phyloP scores from a whole-genome alignment of 2,888 invertebrate genomes.

The Stenolophus ochropezus region DNA sequence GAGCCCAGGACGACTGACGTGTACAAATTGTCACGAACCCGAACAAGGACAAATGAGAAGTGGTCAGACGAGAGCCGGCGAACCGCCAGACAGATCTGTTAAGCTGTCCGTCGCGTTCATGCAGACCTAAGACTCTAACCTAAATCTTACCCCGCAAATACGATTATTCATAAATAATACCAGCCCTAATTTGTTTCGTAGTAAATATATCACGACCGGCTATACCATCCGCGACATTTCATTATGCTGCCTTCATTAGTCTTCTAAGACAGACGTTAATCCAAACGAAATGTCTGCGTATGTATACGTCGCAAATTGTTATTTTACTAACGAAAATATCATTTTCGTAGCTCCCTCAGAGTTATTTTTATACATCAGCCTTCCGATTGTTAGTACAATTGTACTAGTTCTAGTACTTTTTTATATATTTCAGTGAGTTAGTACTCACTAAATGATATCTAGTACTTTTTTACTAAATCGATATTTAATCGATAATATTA shows the following conservation, averaged over 20 bases:
- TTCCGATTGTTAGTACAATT: too few relatives aligned
- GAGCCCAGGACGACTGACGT: conserved; percentile 53
- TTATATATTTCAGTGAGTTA: too few relatives aligned
- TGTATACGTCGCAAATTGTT: too few relatives aligned
- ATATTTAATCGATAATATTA: too few relatives aligned
- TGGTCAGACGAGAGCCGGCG: conserved; percentile 52
- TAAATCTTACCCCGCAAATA: conserved; percentile 41
- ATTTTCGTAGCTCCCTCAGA: too few relatives aligned
- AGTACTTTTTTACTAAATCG: too few relatives aligned
- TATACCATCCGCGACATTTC: not conserved
- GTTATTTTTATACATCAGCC: too few relatives aligned
- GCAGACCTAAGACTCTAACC: conserved; percentile 32
- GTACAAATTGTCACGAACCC: conserved; percentile 59
- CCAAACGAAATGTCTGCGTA: not conserved
- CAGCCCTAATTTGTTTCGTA: conserved; percentile 21
- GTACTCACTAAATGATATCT: too few relatives aligned
- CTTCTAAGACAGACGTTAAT: not conserved
- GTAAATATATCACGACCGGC: conserved; percentile 5
- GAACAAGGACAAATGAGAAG: conserved; percentile 59
- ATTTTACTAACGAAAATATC: too few relatives aligned
- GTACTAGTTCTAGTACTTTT: too few relatives aligned
- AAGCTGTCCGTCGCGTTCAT: conserved; percentile 41
- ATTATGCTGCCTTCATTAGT: not conserved
- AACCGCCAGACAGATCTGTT: conserved; percentile 56
- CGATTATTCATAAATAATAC: conserved; percentile 43